A percentile compares a stretch with the other conserved stretches of the same genome.
phyloP scores from a whole-genome alignment of 2,113 vertebrate species.

The Peromyscus polionotus region DNA sequence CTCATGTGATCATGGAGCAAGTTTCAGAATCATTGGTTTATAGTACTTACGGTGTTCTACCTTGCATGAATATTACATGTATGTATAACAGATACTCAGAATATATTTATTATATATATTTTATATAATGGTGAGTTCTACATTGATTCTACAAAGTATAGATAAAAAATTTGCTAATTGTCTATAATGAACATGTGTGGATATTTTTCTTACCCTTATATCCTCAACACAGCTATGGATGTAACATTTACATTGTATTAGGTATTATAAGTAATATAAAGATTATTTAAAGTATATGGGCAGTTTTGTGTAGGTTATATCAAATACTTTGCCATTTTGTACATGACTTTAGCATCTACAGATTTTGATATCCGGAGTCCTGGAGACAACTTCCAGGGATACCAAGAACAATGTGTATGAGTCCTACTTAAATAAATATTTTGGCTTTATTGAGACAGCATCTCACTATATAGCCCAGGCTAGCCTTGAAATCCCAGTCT shows the following conservation, averaged over 20 bases:
- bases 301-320: background rate
- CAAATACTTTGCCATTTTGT: background rate
- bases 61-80: background rate
- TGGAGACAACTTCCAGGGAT: background rate
- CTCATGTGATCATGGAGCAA: background rate
- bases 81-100: too few relatives aligned
- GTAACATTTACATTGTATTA: background rate
- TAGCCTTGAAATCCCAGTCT: background rate
- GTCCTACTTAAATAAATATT: background rate
- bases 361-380: background rate
- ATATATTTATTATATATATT: background rate
- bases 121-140: background rate
- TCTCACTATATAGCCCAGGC: background rate
- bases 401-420: background rate
- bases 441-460: background rate
- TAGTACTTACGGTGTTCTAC: background rate
- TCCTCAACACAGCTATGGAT: background rate
- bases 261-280: background rate
- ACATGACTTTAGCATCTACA: background rate
- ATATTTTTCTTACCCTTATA: background rate
- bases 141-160: background rate
- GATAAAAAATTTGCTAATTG: background rate
- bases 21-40: background rate
- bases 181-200: background rate
- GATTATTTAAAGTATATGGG: background rate